Conservation (phyloP, 2,113 vertebrate genomes). For the Phyllostomus discolor region DNA sequence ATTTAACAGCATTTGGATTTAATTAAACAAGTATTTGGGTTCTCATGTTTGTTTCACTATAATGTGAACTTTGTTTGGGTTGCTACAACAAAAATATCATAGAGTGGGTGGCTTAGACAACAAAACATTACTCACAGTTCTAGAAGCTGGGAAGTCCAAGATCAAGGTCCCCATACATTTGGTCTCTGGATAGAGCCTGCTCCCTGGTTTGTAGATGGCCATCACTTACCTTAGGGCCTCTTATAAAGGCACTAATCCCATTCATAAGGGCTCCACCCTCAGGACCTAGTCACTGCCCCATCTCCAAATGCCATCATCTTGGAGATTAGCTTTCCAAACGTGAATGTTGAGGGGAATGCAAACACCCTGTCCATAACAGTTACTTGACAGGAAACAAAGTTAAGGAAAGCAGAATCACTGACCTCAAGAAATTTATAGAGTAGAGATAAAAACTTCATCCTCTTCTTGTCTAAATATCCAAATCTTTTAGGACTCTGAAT, state of each 20-base stretch:
- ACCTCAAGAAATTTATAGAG: not conserved
- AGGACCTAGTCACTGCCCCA: not conserved
- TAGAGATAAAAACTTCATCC: not conserved
- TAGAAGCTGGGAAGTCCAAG: not conserved
- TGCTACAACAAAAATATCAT: not conserved
- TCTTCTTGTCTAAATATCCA: not conserved
- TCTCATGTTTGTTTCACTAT: not conserved
- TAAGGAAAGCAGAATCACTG: not conserved
- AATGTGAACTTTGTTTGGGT: not conserved
- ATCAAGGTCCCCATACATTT: not conserved
- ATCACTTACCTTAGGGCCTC: not conserved
- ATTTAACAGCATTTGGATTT: not conserved
- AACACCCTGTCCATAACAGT: not conserved
- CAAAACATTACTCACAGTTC: not conserved
- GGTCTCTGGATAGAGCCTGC: not conserved
- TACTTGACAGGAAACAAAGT: not conserved
- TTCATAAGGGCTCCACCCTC: not conserved
- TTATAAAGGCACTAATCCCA: not conserved
- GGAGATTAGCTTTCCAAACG: not conserved
- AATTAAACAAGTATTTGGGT: not conserved
- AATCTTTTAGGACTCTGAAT: not conserved
- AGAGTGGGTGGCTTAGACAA: not conserved
- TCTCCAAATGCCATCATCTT: not conserved
- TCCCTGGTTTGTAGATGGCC: not conserved
- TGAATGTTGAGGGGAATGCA: not conserved